Conservation (phyloP, 2,797 vertebrate species). For the Lagocephalus sceleratus region DNA sequence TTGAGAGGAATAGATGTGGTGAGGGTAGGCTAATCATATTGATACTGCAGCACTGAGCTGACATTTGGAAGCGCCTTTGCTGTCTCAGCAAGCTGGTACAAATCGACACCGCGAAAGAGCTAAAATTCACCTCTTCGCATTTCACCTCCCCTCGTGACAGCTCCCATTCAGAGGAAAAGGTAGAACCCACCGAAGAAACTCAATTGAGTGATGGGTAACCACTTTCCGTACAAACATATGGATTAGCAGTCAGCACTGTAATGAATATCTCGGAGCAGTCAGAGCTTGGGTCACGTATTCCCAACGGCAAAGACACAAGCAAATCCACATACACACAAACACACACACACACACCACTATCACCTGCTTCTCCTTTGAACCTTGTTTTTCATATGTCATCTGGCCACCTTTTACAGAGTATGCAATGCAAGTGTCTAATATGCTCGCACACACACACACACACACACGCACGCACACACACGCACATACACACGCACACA, state of each 20-base stretch:
- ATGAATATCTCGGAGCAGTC: conserved; percentile 61
- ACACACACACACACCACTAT: background rate
- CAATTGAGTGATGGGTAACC: conserved; percentile 57
- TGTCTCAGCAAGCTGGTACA: conserved; percentile 45
- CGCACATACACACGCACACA: conserved; percentile 10
- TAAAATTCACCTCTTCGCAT: conserved; percentile 56
- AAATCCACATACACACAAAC: conserved; percentile 10
- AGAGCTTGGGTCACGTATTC: conserved; percentile 48
- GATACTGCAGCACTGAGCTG: conserved; percentile 51
- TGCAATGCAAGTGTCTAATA: too few relatives aligned
- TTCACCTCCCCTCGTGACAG: conserved; percentile 52
- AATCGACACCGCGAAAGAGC: conserved; percentile 59
- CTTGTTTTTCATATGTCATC: too few relatives aligned
- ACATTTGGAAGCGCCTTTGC: conserved; percentile 66
- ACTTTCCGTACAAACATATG: conserved; percentile 67
- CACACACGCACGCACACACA: conserved; percentile 11
- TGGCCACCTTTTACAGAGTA: too few relatives aligned
- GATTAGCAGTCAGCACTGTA: conserved; percentile 67
- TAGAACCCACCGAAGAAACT: conserved; percentile 50
- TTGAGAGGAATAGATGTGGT: conserved; percentile 43
- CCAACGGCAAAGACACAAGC: conserved; percentile 4
- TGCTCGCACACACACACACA: conserved; percentile 3
- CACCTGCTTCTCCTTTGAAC: too few relatives aligned
- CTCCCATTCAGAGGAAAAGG: conserved; percentile 48
- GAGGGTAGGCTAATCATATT: conserved; percentile 57